Base-by-base conservation (phyloP, 2,113 vertebrate genomes). In the Dasyprocta punctata region DNA sequence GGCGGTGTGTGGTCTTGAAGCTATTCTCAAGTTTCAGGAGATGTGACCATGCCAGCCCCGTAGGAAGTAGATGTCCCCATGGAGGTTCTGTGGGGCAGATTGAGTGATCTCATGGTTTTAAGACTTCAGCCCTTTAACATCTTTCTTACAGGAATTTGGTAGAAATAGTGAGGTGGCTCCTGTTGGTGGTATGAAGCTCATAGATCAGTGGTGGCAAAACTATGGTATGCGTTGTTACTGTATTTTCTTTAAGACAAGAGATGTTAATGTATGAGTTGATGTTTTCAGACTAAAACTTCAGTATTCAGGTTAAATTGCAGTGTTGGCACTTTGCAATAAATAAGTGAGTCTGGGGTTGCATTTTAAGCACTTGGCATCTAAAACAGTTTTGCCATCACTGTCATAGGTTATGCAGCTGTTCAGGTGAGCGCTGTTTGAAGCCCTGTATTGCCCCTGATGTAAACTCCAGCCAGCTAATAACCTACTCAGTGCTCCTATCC, bases 141-240 rank as follows among this genome's bases (percentile, higher is more conserved):
- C 26, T 28, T 33, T 69, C 58, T 60, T 11, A 33, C 3, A 52
- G 60, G 19, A 89, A 49, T 1, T 24, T 67, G 24, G 9, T 16
- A 16, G 20, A 54, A 28, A 16, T 16, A 28, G 33, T 10, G 2
- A 3, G 3, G 5, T 12, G 26, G 58, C 7, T 52, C 13, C 12
- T 0, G 19, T 9, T 5, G 60, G 36, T 20, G 0, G 2, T 3
- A 9, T 22, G 54, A 63, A 33, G 17, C 12, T 1, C 7, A 5
- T 19, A 1, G 26, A 7, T 77, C 28, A 33, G 44, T 33, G 28
- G 44, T 33, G 28, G 7, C 28, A 33, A 78, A 9, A 6, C 16
- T 78, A 17, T 78, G 44, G 75, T 28, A 78, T 4, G 26, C 6
- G 1, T 49, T 49, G 14, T 33, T 47, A 49, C 75, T 49, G 26